Evolutionary conservation across 2,113 vertebrate species (phyloP).

Genomic region (Oophaga pumilio): DNA sequence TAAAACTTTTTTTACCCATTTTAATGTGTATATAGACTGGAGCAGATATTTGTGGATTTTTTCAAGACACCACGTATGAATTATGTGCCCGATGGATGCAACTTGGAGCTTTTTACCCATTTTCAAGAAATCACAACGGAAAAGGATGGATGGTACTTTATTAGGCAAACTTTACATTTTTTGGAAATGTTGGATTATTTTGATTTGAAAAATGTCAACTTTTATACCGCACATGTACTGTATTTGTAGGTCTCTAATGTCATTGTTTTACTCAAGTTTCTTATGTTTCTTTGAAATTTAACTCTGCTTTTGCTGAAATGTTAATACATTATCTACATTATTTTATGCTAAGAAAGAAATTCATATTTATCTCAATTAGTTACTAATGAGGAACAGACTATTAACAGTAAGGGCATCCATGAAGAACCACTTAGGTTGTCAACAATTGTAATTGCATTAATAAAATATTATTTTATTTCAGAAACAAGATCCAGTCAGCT

Average conservation of each 20-base stretch:
- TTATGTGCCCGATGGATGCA: slow-evolving; percentile 89
- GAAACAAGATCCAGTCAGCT: slow-evolving; percentile 89
- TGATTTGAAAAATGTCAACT: not conserved
- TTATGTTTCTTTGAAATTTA: not conserved
- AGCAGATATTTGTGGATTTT: slow-evolving; percentile 94
- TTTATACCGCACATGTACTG: not conserved
- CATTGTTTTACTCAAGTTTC: not conserved
- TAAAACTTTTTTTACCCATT: not conserved
- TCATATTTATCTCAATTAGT: not conserved
- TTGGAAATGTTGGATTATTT: not conserved
- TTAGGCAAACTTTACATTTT: not conserved
- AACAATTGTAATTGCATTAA: not conserved
- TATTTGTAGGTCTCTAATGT: not conserved
- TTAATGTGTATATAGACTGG: slow-evolving; percentile 75
- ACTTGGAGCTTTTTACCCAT: slow-evolving; percentile 91
- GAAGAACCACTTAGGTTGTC: not conserved
- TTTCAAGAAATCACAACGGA: slow-evolving; percentile 85
- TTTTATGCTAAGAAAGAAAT: no score
- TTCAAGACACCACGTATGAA: slow-evolving; percentile 73
- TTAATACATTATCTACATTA: no score
- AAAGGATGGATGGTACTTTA: slow-evolving; percentile 73
- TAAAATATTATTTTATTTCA: slow-evolving; percentile 61
- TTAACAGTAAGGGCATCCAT: not conserved
- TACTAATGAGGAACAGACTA: not conserved
- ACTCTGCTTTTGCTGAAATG: not conserved